Conservation (phyloP, 2,888 invertebrate species). For the Trichopoda pennipes region DNA sequence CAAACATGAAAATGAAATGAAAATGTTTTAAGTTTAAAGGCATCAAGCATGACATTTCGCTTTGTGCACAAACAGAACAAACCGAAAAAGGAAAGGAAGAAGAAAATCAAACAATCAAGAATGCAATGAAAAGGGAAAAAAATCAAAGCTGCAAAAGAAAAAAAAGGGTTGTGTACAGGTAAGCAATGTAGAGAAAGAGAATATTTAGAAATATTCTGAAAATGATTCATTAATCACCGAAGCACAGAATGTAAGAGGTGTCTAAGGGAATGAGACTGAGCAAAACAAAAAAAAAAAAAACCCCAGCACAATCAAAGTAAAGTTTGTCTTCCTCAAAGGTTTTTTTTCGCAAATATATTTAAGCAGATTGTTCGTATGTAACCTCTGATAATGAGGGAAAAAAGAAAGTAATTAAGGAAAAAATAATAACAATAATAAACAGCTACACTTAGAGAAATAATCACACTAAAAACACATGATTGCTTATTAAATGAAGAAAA, state of each 20-base stretch:
- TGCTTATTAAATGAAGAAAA: neutral
- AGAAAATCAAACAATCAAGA: slow-evolving; percentile 27
- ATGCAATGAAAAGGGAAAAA: slow-evolving; percentile 46
- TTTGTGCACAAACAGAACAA: slow-evolving; percentile 31
- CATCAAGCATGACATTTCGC: slow-evolving; percentile 62
- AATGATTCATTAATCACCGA: slow-evolving; percentile 4
- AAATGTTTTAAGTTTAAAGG: slow-evolving; percentile 60
- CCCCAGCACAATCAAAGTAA: neutral
- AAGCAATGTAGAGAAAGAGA: neutral
- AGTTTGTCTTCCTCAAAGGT: slow-evolving; percentile 34
- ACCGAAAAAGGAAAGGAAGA: neutral
- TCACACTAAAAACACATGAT: neutral
- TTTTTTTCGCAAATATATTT: slow-evolving; percentile 22
- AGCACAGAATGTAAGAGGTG: neutral
- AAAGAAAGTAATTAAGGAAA: slow-evolving; percentile 32
- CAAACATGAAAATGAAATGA: slow-evolving; percentile 51
- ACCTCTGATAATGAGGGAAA: slow-evolving; percentile 36
- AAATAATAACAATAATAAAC: neutral
- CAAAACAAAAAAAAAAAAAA: no score
- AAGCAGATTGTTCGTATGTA: slow-evolving; percentile 17
- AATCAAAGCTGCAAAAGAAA: slow-evolving; percentile 42
- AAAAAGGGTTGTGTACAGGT: slow-evolving; percentile 49
- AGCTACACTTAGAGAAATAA: slow-evolving; percentile 30
- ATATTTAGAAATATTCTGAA: neutral
- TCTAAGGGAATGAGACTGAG: neutral